Conservation (phyloP, 2,113 vertebrate genomes). For the Microtus pennsylvanicus region DNA sequence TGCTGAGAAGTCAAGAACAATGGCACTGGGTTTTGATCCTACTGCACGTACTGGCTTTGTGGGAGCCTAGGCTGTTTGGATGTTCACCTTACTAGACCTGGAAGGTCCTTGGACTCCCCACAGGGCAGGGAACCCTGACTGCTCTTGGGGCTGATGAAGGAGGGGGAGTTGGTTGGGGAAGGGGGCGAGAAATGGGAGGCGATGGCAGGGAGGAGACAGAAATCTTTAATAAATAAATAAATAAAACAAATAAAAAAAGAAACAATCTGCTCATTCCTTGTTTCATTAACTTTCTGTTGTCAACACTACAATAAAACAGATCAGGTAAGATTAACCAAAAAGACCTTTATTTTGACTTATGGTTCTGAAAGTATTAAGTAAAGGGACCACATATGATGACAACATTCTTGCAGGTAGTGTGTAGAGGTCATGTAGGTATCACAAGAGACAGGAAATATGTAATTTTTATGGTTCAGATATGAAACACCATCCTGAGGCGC, state of each 20-base stretch:
- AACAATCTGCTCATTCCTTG: neutral
- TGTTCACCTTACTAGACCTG: no score
- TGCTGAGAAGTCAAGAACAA: no score
- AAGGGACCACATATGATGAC: neutral
- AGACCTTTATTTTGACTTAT: neutral
- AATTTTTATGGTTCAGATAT: neutral
- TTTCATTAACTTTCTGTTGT: neutral
- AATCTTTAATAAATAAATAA: no score
- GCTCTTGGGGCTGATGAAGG: no score
- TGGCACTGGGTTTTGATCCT: no score
- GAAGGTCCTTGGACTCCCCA: no score
- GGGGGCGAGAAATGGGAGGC: no score
- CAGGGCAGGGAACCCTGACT: no score
- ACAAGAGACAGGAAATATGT: neutral
- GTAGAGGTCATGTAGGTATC: neutral
- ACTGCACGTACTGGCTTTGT: no score
- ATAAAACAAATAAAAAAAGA: neutral
- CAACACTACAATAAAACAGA: neutral
- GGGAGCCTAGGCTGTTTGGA: no score
- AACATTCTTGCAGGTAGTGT: neutral
- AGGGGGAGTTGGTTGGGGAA: no score
- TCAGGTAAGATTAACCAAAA: neutral
- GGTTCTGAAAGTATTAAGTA: neutral
- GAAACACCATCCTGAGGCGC: neutral
- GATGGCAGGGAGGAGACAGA: no score